A percentile compares a stretch with the other conserved stretches of the same genome.
Conservation (phyloP, 2,797 vertebrate species). For the Notolepis coatsorum region DNA sequence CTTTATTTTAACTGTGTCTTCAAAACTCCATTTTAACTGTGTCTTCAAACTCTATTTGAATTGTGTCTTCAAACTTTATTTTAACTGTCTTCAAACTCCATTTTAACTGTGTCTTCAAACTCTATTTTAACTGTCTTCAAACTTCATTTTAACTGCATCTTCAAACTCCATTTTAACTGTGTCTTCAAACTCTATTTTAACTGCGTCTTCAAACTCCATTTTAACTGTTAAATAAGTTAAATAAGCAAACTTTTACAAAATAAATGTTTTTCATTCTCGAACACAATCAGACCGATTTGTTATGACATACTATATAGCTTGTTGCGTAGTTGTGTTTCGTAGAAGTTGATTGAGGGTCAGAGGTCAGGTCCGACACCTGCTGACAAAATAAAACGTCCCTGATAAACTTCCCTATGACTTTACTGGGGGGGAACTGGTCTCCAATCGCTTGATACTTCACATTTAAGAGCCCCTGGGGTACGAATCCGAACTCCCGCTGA, state of each 20-base stretch:
- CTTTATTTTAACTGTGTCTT: no score
- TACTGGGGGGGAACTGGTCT: neutral
- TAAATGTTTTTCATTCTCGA: no score
- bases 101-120: constrained; percentile 36
- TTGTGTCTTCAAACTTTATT: constrained; percentile 4
- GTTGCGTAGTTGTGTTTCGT: no score
- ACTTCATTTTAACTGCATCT: no score
- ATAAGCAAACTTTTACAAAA: no score
- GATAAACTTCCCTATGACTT: neutral
- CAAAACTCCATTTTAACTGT: no score
- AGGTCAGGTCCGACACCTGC: neutral
- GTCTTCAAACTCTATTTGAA: no score
- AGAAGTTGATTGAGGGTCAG: neutral
- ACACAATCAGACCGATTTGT: no score
- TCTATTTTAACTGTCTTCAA: constrained; percentile 12
- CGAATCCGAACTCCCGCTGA: constrained; percentile 63
- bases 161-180: no score
- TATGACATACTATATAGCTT: no score
- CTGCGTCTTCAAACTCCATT: constrained; percentile 4
- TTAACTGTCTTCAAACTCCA: constrained; percentile 19
- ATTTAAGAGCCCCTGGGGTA: constrained; percentile 24
- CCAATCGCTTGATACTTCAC: neutral
- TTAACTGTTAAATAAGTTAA: no score
- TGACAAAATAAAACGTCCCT: neutral
- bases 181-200: no score